A percentile compares a stretch with the other conserved stretches of the same genome.
phyloP scores from a whole-genome alignment of 2,888 invertebrate species.

The Hypena proboscidalis region DNA sequence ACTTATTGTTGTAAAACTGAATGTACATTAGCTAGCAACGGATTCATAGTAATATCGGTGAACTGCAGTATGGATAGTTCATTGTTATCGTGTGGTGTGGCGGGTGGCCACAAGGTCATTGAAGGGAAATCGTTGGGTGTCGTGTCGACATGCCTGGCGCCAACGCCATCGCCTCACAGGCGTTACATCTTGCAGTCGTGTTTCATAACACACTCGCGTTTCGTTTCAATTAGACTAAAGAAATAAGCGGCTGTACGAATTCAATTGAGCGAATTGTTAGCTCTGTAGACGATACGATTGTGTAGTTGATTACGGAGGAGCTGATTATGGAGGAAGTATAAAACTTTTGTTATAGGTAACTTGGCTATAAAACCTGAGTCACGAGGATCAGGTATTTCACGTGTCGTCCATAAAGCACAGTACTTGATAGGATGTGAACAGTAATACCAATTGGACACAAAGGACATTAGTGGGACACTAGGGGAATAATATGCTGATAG shows the following conservation, averaged over 20 bases:
- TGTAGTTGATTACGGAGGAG: conserved; percentile 30
- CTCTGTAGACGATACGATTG: conserved; percentile 25
- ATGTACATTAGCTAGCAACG: conserved; percentile 36
- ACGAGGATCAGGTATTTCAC: conserved; percentile 29
- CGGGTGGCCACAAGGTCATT: conserved; percentile 75
- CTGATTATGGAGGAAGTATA: conserved; percentile 32
- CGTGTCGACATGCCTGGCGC: conserved; percentile 69
- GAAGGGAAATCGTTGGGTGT: conserved; percentile 78
- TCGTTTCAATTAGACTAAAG: conserved; percentile 55
- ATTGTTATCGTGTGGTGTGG: conserved; percentile 64
- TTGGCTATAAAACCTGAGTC: conserved; percentile 25
- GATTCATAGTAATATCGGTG: conserved; percentile 52
- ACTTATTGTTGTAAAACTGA: conserved; percentile 21
- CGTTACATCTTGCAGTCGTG: conserved; percentile 68
- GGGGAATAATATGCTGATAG: conserved; percentile 55
- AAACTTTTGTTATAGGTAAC: conserved; percentile 32
- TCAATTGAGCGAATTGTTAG: conserved; percentile 37
- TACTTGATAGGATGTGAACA: conserved; percentile 46
- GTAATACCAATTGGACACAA: conserved; percentile 62
- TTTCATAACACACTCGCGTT: conserved; percentile 66
- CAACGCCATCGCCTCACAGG: conserved; percentile 54
- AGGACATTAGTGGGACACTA: conserved; percentile 65
- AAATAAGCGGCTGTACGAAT: conserved; percentile 43
- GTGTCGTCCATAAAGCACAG: conserved; percentile 43
- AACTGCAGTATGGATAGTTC: conserved; percentile 52